These are phyloP conservation scores for Cyclophora albipunctata DNA, from an alignment of 2,888 invertebrate species.

Conservation along the genomic window DNA sequence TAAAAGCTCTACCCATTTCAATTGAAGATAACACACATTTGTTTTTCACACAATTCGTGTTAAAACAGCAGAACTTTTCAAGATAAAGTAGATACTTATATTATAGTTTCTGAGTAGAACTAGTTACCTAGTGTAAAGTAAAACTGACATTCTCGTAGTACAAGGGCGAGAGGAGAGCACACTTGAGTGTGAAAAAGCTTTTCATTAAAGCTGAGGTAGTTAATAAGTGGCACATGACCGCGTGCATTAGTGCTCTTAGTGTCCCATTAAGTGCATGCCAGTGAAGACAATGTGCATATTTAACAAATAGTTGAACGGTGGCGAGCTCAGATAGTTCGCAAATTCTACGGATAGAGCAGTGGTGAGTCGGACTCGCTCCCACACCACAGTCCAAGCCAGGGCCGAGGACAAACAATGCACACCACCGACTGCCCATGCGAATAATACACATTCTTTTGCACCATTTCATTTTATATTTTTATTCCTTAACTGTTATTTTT, in stretches of 20 bases:
- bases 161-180: neutral
- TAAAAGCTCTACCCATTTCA: too few species aligned
- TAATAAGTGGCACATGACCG: slow-evolving; percentile 16
- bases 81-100: too few species aligned
- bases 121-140: too few species aligned
- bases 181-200: slow-evolving; percentile 8
- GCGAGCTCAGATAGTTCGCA: slow-evolving; percentile 36
- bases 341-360: slow-evolving; percentile 27
- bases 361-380: slow-evolving; percentile 34
- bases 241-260: slow-evolving; percentile 23
- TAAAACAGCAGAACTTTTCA: too few species aligned
- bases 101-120: too few species aligned
- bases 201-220: slow-evolving; percentile 9
- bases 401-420: slow-evolving; percentile 29
- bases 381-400: neutral
- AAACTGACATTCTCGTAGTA: too few species aligned
- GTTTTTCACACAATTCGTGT: too few species aligned
- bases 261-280: slow-evolving; percentile 26
- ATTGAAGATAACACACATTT: too few species aligned
- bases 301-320: slow-evolving; percentile 41
- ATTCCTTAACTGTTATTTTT: slow-evolving; percentile 22
- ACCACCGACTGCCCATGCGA: slow-evolving; percentile 17
- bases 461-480: slow-evolving; percentile 21
- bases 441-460: slow-evolving; percentile 35
- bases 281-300: slow-evolving; percentile 33